A percentile compares a stretch with the other conserved stretches of the same genome.
Conservation (phyloP, 1,140 invertebrate genomes). For the Bombus haemorrhoidalis region DNA sequence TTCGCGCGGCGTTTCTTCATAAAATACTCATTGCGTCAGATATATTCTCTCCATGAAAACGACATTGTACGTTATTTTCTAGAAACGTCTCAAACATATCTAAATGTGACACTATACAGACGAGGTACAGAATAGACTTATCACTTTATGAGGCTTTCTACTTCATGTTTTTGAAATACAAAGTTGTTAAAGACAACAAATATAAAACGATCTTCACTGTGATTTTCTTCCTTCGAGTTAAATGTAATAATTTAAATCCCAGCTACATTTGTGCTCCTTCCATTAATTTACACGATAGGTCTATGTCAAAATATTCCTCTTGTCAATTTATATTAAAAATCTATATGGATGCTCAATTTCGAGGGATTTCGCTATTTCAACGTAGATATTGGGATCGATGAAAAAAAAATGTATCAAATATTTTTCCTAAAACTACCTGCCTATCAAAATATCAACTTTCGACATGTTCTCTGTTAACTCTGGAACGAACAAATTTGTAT, state of each 20-base stretch:
- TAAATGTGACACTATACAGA: not conserved
- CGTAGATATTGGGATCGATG: not conserved
- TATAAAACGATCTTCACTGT: no score
- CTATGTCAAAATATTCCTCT: no score
- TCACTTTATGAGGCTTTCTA: not conserved
- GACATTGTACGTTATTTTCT: not conserved
- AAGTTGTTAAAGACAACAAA: no score
- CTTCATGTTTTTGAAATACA: no score
- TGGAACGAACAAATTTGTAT: not conserved
- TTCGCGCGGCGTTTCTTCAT: conserved; percentile 25
- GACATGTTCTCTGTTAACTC: not conserved
- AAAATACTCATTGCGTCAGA: conserved; percentile 19
- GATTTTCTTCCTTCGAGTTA: no score
- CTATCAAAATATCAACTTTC: not conserved
- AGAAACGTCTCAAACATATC: not conserved
- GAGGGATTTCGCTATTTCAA: not conserved
- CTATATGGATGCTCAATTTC: not conserved
- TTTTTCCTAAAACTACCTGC: not conserved
- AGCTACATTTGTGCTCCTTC: no score
- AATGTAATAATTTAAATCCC: no score
- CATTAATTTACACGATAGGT: not conserved
- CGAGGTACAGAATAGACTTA: not conserved
- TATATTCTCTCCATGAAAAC: not conserved
- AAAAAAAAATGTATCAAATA: not conserved
- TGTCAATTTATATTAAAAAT: not conserved